phyloP scores from a whole-genome alignment of 2,797 vertebrate genomes.

The Karalla daura region DNA sequence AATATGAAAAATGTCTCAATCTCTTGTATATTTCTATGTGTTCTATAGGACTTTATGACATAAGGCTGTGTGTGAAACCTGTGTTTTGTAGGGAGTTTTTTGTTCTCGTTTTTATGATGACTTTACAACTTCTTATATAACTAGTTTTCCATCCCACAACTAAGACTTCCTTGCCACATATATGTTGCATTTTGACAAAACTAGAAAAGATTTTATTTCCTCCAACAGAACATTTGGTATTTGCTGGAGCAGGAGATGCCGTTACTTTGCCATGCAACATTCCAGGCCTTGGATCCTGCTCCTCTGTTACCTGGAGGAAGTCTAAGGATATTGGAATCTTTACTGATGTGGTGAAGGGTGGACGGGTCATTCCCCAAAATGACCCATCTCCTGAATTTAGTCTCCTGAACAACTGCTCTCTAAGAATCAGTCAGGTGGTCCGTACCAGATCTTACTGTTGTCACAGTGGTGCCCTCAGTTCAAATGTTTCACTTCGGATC shows the following conservation, averaged over 20 bases:
- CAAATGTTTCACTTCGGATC: constrained; percentile 47
- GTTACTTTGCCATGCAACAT: constrained; percentile 59
- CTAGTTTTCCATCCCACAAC: no score
- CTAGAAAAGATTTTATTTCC: neutral
- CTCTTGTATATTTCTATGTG: neutral
- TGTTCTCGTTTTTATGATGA: no score
- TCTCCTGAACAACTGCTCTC: constrained; percentile 63
- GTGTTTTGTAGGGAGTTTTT: no score
- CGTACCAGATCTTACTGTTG: constrained; percentile 61
- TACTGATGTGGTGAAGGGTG: constrained; percentile 40
- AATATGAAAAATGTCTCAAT: constrained; percentile 24
- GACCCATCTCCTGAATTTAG: neutral
- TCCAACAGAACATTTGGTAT: constrained; percentile 29
- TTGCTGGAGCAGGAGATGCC: constrained; percentile 40
- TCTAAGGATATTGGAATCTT: fast-evolving
- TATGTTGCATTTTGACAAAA: neutral
- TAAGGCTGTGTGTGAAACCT: no score
- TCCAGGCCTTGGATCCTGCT: constrained; percentile 40
- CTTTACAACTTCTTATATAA: no score
- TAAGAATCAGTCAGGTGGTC: constrained; percentile 46
- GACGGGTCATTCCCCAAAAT: constrained; percentile 9
- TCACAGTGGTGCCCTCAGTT: constrained; percentile 17
- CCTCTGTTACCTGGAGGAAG: constrained; percentile 58
- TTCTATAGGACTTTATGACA: neutral
- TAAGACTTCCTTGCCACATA: no score